Base-by-base conservation (phyloP, 2,797 vertebrate genomes). In the Hipposideros larvatus region DNA sequence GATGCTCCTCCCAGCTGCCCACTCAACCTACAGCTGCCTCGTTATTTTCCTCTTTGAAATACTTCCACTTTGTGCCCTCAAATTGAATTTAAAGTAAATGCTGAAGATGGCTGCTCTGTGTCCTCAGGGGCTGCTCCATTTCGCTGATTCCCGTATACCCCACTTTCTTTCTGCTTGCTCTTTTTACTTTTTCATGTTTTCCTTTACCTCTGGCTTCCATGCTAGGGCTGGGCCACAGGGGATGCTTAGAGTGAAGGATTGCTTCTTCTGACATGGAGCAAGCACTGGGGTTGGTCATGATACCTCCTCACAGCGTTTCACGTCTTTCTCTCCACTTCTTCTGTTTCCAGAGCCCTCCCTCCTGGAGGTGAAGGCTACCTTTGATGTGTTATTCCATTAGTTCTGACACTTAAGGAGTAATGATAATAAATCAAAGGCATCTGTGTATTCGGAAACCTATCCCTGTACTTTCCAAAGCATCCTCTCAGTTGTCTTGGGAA, bases 401-500 rank as follows among this genome's bases (percentile, higher is more conserved):
- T 90, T 83, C 85, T 74, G 92, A 94, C 87, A 90, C 82, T 79
- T 78, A 85, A 31, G 26, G 85, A 82, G 59, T 43, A 41, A 43
- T 65, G 63, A 51, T 51, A 41, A 91, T 68, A 80, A 92, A 92
- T 90, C 92, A 87, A 82, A 94, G 53, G 43, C 43, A 51, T 94
- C 77, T 87, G 71, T 26, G 61, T 48, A n/a, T 63, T 87, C 80
- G 65, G 91, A 91, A 65, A 82, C 55, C 41, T 68, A 22, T 73
- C 41, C 84, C 24, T 61, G 70, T 9, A 24, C 48, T 96, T 95
- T 71, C 65, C 70, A 70, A 55, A 87, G n/a, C 63, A 31, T 75
- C 77, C 77, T 91, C 78, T 77, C 63, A 26, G 34, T 51, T 79
- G 79, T 90, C 91, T 73, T 73, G 57, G 73, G 31, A 83, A 91